Evolutionary conservation across 2,797 vertebrate species (phyloP), one percentile per base, ranked within the genome.

Genomic region (Lagodon rhomboides): DNA sequence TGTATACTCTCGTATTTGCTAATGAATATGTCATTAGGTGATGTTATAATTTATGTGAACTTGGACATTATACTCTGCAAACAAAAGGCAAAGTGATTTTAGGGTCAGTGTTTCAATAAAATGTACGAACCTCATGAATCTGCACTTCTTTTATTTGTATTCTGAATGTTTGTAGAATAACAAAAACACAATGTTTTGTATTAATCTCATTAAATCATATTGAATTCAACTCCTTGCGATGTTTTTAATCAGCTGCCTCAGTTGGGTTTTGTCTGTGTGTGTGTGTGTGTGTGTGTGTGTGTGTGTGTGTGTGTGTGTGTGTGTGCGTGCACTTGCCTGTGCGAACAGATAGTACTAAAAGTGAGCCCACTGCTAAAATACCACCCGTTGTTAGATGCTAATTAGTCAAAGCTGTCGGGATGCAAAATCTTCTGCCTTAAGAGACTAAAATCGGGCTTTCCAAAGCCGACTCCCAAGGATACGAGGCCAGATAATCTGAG

Each of bases 401-500:
- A 95, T 95, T 93, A 94, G 87, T 90, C 85, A 92, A 90, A 93
- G 87, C 90, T 92, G 89, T 92, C 83, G 34, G 86, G 87, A 93
- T 91, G 87, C 89, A 91, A 94, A 95, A 93, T 93, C 93, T 92
- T 92, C 68, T 75, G 87, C 87, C 73, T 80, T 87, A 91, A 91
- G 89, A 92, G 90, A 90, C 88, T 93, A 90, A 93, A 94, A 93
- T 91, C 75, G 38, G 87, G 87, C 83, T 90, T 86, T 89, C 82
- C 90, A 93, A 93, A 94, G 93, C 88, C 80, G 76, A 86, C 91
- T 93, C 89, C 86, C 58, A 73, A 82, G 88, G 87, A 94, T 92
- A 93, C 94, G 95, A 92, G 94, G 92, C 80, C 77, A 83, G 93
- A 95, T 97, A 95, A 96, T 93, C 93, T 84, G 85, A 84, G 86